phyloP scores from a whole-genome alignment of 2,113 vertebrate species.

The Thinocorus orbignyianus region DNA sequence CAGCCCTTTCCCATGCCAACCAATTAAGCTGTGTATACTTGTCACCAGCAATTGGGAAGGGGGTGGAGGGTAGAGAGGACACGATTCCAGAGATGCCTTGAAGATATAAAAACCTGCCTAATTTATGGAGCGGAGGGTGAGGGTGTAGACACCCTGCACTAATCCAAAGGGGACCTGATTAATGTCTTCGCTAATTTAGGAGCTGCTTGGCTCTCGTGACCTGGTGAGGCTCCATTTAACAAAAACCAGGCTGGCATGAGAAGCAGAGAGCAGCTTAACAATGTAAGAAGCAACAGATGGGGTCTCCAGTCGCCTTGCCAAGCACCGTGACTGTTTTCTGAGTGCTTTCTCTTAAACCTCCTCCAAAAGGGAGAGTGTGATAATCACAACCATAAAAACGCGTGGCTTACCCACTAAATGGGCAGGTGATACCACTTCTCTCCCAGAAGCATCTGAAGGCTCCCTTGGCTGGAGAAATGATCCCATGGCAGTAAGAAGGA shows the following conservation, averaged over 20 bases:
- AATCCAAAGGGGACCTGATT: constrained; percentile 38
- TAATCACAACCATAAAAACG: neutral
- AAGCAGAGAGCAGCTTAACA: constrained; percentile 33
- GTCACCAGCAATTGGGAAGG: constrained; percentile 66
- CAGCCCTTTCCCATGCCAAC: constrained; percentile 76
- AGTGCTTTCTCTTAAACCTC: constrained; percentile 24
- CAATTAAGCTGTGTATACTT: constrained; percentile 71
- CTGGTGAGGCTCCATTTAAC: constrained; percentile 21
- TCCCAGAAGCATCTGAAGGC: neutral
- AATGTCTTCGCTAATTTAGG: constrained; percentile 44
- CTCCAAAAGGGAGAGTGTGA: neutral
- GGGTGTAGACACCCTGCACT: neutral
- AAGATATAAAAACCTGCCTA: constrained; percentile 10
- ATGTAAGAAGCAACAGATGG: constrained; percentile 60
- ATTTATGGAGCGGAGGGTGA: constrained; percentile 14
- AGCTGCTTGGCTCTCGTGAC: constrained; percentile 23
- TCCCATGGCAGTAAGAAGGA: neutral
- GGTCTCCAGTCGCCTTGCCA: constrained; percentile 27
- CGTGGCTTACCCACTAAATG: neutral
- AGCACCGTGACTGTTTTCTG: constrained; percentile 5
- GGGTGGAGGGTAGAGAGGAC: neutral
- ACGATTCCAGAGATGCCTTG: constrained; percentile 17
- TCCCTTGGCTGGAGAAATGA: neutral
- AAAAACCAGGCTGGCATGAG: constrained; percentile 46
- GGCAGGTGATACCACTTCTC: neutral